Evolutionary conservation across 92 coral and sea anemone genomes (phyloP).

Genomic region (Epizoanthus ramosus): DNA sequence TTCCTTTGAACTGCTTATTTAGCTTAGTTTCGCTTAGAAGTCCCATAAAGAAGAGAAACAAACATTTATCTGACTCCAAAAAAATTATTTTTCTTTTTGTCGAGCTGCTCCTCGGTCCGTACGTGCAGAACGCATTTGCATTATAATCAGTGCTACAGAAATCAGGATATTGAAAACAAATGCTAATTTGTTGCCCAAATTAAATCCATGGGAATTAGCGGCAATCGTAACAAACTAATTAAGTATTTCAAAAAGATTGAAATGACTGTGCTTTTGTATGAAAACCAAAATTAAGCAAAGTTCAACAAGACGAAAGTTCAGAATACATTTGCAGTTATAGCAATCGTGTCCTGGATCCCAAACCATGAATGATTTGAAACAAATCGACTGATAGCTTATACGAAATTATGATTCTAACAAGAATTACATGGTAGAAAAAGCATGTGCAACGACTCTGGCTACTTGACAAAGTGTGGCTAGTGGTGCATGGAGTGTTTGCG

Average conservation of each 20-base stretch:
- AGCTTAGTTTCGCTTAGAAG: neutral
- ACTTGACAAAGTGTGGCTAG: neutral
- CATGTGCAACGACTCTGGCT: neutral
- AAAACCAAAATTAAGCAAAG: neutral
- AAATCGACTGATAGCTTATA: neutral
- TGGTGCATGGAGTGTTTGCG: slow-evolving; percentile 1
- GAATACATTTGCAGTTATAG: neutral
- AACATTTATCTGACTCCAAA: neutral
- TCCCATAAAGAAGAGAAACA: neutral
- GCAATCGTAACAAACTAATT: slow-evolving; percentile 3
- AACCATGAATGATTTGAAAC: neutral
- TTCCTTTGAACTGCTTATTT: too few relatives aligned
- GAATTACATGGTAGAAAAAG: neutral
- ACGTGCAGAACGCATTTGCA: slow-evolving; percentile 4
- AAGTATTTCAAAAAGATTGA: neutral
- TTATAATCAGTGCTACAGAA: neutral
- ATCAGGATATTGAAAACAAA: neutral
- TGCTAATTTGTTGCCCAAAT: neutral
- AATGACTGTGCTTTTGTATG: slow-evolving; percentile 10
- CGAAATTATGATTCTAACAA: neutral
- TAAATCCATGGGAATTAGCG: neutral
- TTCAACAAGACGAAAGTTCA: neutral
- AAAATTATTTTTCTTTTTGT: neutral
- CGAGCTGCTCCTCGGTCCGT: neutral
- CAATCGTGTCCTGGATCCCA: neutral